phyloP scores from a whole-genome alignment of 1,140 invertebrate species.

The Archegozetes longisetosus region DNA sequence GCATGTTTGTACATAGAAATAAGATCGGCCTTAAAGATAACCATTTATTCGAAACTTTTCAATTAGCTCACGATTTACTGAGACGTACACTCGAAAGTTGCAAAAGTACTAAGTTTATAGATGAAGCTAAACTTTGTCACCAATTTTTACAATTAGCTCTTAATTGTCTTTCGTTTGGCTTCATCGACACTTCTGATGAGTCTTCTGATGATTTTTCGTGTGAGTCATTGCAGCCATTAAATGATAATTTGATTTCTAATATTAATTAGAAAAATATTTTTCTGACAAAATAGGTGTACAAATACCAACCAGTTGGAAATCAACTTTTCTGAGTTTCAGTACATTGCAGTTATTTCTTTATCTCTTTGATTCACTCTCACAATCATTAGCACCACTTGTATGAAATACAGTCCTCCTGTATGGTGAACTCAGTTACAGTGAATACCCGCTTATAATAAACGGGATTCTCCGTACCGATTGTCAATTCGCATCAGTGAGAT shows the following conservation, averaged over 20 bases:
- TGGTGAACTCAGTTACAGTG: neutral
- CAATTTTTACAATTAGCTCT: slow-evolving; percentile 44
- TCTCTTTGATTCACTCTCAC: slow-evolving; percentile 73
- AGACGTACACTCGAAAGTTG: slow-evolving; percentile 72
- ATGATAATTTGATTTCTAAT: neutral
- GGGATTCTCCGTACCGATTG: slow-evolving; percentile 83
- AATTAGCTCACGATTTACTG: slow-evolving; percentile 74
- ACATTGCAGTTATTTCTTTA: slow-evolving; percentile 91
- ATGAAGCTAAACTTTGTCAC: slow-evolving; percentile 45
- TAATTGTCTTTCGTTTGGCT: slow-evolving; percentile 93
- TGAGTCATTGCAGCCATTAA: neutral
- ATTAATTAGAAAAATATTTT: neutral
- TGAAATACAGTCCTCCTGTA: slow-evolving; percentile 24
- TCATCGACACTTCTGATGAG: slow-evolving; percentile 93
- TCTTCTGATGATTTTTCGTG: slow-evolving; percentile 81
- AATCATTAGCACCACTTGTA: slow-evolving; percentile 58
- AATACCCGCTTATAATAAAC: slow-evolving; percentile 22
- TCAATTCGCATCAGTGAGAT: slow-evolving; percentile 84
- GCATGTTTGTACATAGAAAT: too few relatives aligned
- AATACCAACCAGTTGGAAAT: slow-evolving; percentile 89
- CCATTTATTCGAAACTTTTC: slow-evolving; percentile 91
- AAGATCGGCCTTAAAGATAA: too few relatives aligned
- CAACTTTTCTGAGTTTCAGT: slow-evolving; percentile 66
- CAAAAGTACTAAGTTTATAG: slow-evolving; percentile 69
- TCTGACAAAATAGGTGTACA: slow-evolving; percentile 53